Evolutionary conservation across 2,888 invertebrate species (phyloP), one percentile per base, ranked within the genome.

Genomic region (Cosmopolites sordidus): DNA sequence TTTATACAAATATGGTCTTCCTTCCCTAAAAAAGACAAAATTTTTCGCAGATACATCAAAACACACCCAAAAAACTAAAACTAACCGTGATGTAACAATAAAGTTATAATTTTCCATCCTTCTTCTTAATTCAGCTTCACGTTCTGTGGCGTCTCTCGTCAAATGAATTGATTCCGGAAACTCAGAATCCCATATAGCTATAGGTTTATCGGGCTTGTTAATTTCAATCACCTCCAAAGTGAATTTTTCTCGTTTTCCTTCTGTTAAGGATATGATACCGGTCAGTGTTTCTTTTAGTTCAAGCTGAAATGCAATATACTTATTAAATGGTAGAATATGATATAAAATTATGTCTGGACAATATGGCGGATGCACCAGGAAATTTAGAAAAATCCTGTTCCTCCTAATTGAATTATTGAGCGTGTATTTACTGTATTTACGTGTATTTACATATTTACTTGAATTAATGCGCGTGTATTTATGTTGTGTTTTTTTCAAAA

Each of bases 1-100:
- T 65, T 79, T 73, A 69, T 81, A 78, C 37, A 89, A 75, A 70
- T 84, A 90, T 0, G 91, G 90, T 18, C 82, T 79, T 11, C 87
- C 89, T 59, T 85, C 73, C 49, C 88, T 83, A n/a, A 8, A 16
- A 16, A 38, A 5, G n/a, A 12, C n/a, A 9, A 9, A 38, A 38
- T 12, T 38, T n/a, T n/a, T n/a, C n/a, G n/a, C n/a, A n/a, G n/a
- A n/a, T n/a, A n/a, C n/a, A n/a, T 16, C n/a, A n/a, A n/a, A n/a
- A n/a, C n/a, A n/a, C n/a, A n/a, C n/a, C n/a, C n/a, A n/a, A n/a
- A 22, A 22, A 5, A 8, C 22, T 8, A 22, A 22, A 22, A 22
- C 22, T 8, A 55, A 69, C 67, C 63, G 66, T 3, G 89, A 84
- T 0, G 85, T 83, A 2, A 91, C 77, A 48, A 68, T 72, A 45